phyloP scores from a whole-genome alignment of 1,140 invertebrate genomes.

The Drosophila parvula region DNA sequence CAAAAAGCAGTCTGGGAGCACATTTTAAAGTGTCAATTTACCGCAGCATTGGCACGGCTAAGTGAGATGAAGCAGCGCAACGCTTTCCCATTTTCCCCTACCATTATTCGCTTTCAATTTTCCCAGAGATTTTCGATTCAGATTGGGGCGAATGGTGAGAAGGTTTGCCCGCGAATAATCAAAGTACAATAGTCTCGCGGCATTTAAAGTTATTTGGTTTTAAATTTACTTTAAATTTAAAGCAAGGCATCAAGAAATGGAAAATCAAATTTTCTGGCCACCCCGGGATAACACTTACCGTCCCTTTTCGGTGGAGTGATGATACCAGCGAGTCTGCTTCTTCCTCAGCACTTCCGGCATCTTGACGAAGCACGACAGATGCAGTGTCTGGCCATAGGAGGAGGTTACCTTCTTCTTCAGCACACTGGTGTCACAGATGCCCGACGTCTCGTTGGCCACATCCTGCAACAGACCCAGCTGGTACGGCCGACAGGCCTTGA shows the following conservation, averaged over 20 bases:
- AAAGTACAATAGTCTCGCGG: conserved; percentile 1
- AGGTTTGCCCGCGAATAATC: conserved; percentile 12
- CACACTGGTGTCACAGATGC: conserved; percentile 89
- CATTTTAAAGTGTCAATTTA: conserved; percentile 84
- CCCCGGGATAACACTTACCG: conserved; percentile 82
- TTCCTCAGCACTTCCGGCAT: conserved; percentile 88
- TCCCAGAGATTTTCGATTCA: conserved; percentile 37
- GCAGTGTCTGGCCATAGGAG: conserved; percentile 91
- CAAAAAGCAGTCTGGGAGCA: conserved; percentile 79
- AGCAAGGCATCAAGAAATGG: neutral
- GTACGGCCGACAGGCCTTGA: conserved; percentile 90
- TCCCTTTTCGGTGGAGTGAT: conserved; percentile 89
- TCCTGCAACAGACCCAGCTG: conserved; percentile 88
- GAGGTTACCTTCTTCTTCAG: conserved; percentile 89
- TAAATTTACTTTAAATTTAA: conserved; percentile 7
- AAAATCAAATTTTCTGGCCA: neutral
- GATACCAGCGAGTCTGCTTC: conserved; percentile 88
- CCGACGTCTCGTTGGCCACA: conserved; percentile 89
- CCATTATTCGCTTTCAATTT: conserved; percentile 73
- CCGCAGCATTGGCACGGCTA: conserved; percentile 72
- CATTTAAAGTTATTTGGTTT: conserved; percentile 7
- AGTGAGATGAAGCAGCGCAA: conserved; percentile 66
- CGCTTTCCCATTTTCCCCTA: conserved; percentile 53
- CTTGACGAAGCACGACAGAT: conserved; percentile 89
- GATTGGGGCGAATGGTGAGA: conserved; percentile 7